Evolutionary conservation across 1,140 invertebrate species (phyloP).

Genomic region (Myzus persicae): DNA sequence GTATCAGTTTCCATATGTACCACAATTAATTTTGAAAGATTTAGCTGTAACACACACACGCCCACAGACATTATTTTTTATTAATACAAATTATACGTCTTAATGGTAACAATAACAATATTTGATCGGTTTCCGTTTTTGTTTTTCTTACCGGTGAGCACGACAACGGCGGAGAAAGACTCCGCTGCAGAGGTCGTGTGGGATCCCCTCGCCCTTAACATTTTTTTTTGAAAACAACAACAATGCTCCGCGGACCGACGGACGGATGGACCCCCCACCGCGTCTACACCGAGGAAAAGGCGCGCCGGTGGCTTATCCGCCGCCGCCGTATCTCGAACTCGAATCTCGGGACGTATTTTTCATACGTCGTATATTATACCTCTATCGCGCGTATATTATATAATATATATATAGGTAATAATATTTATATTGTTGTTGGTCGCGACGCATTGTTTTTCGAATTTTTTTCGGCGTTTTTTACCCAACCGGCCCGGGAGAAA

Average conservation of each 20-base stretch:
- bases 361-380: background rate
- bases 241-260: background rate
- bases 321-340: background rate
- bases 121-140: background rate
- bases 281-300: slow-evolving; percentile 27
- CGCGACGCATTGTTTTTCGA: background rate
- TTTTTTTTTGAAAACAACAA: slow-evolving; percentile 13
- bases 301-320: slow-evolving; percentile 37
- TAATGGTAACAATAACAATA: background rate
- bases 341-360: slow-evolving; percentile 12
- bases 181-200: background rate
- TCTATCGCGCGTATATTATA: background rate
- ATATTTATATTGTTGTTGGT: slow-evolving; percentile 18
- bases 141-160: background rate
- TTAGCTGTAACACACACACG: too few species aligned
- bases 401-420: background rate
- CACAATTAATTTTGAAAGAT: too few species aligned
- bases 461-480: background rate
- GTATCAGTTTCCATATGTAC: too few species aligned
- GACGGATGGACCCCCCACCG: slow-evolving; percentile 23
- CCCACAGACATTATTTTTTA: too few species aligned
- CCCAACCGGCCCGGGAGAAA: background rate
- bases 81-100: too few species aligned
- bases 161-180: background rate
- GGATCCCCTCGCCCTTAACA: background rate